Evolutionary conservation across 2,797 vertebrate genomes (phyloP).

Genomic region (Myioborus melanocephalus): DNA sequence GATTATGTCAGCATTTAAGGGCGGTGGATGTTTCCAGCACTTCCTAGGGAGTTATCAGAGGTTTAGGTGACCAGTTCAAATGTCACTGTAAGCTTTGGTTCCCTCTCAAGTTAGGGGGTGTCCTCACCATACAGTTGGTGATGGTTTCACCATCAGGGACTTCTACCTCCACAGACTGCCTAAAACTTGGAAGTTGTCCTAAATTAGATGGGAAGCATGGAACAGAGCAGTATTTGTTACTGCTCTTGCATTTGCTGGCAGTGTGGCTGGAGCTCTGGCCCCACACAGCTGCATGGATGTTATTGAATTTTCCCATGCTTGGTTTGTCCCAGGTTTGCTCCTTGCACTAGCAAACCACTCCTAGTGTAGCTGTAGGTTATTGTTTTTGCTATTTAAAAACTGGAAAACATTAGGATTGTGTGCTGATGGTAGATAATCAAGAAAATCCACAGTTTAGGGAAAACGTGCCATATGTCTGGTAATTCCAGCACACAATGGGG

Average conservation of each 20-base stretch:
- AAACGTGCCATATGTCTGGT: conserved; percentile 66
- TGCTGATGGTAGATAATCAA: conserved; percentile 39
- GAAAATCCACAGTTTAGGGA: conserved; percentile 53
- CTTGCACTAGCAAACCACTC: background rate
- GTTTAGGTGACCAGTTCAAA: background rate
- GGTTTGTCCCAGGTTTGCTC: background rate
- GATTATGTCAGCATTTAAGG: background rate
- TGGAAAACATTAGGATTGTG: background rate
- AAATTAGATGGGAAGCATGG: background rate
- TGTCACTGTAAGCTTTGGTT: background rate
- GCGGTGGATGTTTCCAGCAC: background rate
- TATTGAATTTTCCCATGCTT: rapidly evolving
- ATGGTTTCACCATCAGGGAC: background rate
- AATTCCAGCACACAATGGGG: conserved; percentile 67
- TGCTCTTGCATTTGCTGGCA: background rate
- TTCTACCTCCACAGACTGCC: background rate
- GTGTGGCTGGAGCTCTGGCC: background rate
- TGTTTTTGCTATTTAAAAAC: background rate
- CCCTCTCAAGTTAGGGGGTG: background rate
- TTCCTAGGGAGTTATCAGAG: background rate
- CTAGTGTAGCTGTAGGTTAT: background rate
- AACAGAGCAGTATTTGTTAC: background rate
- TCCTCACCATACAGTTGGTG: background rate
- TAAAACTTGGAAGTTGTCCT: background rate
- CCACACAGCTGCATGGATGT: rapidly evolving